These are phyloP conservation scores for Zosterops lateralis DNA, from an alignment of 2,113 vertebrate species.

Conservation along the genomic window DNA sequence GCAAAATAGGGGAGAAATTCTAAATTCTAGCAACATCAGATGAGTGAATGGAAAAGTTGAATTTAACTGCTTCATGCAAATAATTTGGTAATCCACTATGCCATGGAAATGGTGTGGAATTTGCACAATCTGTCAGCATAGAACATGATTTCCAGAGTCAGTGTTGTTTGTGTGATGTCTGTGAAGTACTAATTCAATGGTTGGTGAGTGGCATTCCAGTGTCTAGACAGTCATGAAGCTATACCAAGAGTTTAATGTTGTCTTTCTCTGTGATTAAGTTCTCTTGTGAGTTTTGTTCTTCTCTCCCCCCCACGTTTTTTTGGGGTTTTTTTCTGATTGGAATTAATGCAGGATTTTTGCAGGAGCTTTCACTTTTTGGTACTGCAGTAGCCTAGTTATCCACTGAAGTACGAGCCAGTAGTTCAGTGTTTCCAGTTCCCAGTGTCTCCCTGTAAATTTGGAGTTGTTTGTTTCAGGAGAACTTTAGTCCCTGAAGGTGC, in stretches of 20 bases:
- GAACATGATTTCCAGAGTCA: constrained; percentile 30
- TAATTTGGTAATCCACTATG: constrained; percentile 15
- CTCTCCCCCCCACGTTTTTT: fast-evolving
- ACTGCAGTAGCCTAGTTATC: neutral
- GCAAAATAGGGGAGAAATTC: neutral
- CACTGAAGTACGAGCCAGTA: neutral
- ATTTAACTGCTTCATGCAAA: constrained; percentile 49
- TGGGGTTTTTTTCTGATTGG: neutral
- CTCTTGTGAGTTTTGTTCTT: neutral
- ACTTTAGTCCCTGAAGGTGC: neutral
- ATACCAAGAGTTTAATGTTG: constrained; percentile 15
- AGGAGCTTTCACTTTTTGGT: neutral
- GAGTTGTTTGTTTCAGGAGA: neutral
- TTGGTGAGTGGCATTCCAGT: constrained; percentile 45
- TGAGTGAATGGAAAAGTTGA: neutral
- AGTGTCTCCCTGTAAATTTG: neutral
- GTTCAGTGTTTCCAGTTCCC: neutral
- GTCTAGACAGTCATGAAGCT: constrained; percentile 20
- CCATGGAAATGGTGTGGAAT: constrained; percentile 17
- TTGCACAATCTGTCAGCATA: constrained; percentile 32
- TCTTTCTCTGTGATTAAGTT: constrained; percentile 33
- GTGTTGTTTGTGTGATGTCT: constrained; percentile 9
- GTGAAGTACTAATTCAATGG: constrained; percentile 27
- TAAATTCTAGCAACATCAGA: neutral
- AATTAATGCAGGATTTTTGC: neutral